phyloP scores from a whole-genome alignment of 2,888 invertebrate genomes.

The Harpalus rufipes region DNA sequence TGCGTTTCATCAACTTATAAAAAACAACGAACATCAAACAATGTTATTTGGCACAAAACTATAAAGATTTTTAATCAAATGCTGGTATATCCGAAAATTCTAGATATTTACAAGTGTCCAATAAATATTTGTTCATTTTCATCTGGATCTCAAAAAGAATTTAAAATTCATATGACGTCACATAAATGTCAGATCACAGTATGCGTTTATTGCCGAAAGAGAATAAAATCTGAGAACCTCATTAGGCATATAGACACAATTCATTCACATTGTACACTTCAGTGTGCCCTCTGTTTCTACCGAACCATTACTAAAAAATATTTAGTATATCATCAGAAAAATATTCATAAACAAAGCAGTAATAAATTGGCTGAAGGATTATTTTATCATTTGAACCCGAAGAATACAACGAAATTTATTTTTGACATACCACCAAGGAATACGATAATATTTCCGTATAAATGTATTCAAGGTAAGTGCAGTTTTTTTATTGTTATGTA shows the following conservation, averaged over 20 bases:
- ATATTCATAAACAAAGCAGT: constrained; percentile 69
- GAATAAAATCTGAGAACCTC: not conserved
- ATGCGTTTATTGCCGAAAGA: constrained; percentile 80
- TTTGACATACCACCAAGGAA: not conserved
- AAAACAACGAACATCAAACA: not conserved
- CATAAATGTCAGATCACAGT: constrained; percentile 71
- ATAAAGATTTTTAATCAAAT: constrained; percentile 68
- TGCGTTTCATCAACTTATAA: too few relatives aligned
- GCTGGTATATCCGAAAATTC: constrained; percentile 74
- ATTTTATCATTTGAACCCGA: too few relatives aligned
- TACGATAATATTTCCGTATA: constrained; percentile 70
- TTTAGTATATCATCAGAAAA: constrained; percentile 81
- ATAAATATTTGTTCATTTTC: constrained; percentile 78
- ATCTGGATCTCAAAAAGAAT: constrained; percentile 74
- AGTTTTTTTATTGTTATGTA: too few relatives aligned
- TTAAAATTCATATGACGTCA: constrained; percentile 76
- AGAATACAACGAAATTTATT: too few relatives aligned
- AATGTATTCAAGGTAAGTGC: constrained; percentile 71
- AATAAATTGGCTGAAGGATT: not conserved
- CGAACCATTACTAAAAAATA: constrained; percentile 81
- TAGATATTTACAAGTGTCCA: constrained; percentile 81
- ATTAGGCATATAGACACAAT: constrained; percentile 81
- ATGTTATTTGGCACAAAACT: not conserved
- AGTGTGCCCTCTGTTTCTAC: constrained; percentile 85
- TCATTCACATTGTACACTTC: constrained; percentile 82